A percentile compares a stretch with the other conserved stretches of the same genome.
Conservation (phyloP, 2,797 vertebrate genomes). For the Myiotriccus ornatus region DNA sequence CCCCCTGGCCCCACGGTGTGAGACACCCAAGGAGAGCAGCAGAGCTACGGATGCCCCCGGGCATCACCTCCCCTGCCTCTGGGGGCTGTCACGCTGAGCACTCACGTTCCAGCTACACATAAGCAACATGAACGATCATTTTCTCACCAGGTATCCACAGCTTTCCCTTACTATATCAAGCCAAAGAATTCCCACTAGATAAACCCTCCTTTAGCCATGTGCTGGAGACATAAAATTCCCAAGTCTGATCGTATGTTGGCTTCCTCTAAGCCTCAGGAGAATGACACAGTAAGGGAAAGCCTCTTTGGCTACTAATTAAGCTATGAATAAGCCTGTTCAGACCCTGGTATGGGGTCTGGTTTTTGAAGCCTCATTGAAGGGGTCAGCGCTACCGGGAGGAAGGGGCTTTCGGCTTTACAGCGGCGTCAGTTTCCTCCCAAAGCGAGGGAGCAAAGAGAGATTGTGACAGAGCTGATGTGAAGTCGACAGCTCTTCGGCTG, state of each 20-base stretch:
- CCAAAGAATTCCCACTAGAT: neutral
- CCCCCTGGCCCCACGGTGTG: neutral
- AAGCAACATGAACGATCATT: rapidly evolving
- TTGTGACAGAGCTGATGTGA: neutral
- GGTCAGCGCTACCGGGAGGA: neutral
- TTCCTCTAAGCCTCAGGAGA: neutral
- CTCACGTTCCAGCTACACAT: rapidly evolving
- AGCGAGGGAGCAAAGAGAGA: neutral
- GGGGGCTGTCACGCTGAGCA: rapidly evolving
- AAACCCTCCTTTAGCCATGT: neutral
- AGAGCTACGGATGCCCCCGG: neutral
- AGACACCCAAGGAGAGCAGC: neutral
- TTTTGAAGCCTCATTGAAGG: neutral
- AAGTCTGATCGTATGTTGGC: neutral
- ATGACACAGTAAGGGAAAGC: neutral
- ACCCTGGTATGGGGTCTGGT: neutral
- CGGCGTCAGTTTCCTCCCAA: neutral
- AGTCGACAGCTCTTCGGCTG: neutral
- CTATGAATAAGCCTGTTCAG: neutral
- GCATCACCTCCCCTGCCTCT: neutral
- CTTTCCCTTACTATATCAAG: neutral
- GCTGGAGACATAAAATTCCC: neutral
- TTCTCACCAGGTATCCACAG: neutral
- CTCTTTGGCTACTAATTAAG: neutral
- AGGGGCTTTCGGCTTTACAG: neutral